These are phyloP conservation scores for Columbina picui DNA, from an alignment of 2,113 vertebrate genomes.

Conservation along the genomic window DNA sequence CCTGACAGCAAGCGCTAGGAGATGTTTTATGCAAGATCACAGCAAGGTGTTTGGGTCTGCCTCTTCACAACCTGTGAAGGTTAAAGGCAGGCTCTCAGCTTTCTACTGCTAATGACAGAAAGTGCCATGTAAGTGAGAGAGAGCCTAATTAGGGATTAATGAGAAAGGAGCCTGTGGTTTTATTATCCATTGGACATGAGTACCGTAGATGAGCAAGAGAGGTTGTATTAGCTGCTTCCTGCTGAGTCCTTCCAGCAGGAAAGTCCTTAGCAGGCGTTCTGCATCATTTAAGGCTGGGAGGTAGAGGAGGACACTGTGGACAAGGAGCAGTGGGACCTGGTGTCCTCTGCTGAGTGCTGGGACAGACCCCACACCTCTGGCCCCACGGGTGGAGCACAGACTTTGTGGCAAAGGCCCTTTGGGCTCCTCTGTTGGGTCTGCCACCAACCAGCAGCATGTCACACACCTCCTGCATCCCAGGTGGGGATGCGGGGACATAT, in stretches of 20 bases:
- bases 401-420: neutral
- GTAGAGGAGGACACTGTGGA: neutral
- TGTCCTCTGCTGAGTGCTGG: neutral
- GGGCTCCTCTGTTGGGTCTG: neutral
- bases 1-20: neutral
- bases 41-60: neutral
- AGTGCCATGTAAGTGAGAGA: neutral
- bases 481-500: neutral
- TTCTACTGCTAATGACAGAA: neutral
- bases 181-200: neutral
- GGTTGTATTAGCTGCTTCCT: slow-evolving; percentile 34
- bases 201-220: neutral
- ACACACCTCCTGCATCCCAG: neutral
- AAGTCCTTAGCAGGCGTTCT: slow-evolving; percentile 29
- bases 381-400: accelerated
- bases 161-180: slow-evolving; percentile 45
- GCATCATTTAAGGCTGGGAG: neutral
- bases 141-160: slow-evolving; percentile 40
- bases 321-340: neutral
- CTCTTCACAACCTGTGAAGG: neutral
- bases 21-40: neutral
- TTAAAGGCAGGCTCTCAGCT: slow-evolving; percentile 22
- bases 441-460: accelerated
- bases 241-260: neutral
- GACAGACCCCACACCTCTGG: neutral